These are phyloP conservation scores for Ornithoptera priamus DNA, from an alignment of 2,888 invertebrate species.

Conservation along the genomic window DNA sequence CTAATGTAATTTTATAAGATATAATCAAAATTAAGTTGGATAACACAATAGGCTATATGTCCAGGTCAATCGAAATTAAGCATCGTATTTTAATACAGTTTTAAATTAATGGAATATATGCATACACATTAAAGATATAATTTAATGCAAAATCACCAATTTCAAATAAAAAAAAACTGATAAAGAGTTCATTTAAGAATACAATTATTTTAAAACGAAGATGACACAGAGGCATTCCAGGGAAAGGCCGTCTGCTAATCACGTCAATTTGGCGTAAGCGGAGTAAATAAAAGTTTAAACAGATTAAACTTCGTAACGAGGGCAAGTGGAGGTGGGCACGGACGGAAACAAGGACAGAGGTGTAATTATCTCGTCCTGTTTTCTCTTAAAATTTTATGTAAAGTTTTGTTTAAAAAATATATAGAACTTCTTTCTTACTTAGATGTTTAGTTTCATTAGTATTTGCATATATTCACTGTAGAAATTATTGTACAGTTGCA, in stretches of 20 bases:
- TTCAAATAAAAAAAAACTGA: conserved; percentile 25
- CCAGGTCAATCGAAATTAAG: no score
- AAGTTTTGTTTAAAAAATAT: conserved; percentile 41
- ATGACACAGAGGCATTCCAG: conserved; percentile 48
- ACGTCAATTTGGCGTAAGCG: conserved; percentile 63
- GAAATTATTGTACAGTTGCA: not conserved
- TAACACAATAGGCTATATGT: no score
- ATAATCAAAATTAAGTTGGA: no score
- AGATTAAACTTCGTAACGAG: conserved; percentile 74
- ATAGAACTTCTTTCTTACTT: not conserved
- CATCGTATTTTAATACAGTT: no score
- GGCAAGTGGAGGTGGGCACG: conserved; percentile 42
- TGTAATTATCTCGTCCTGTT: conserved; percentile 77
- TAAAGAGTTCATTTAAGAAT: conserved; percentile 10
- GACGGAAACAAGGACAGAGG: conserved; percentile 39
- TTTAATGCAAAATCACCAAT: conserved; percentile 13
- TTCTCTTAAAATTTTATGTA: conserved; percentile 74
- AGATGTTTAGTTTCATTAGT: not conserved
- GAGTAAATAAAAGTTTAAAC: conserved; percentile 77
- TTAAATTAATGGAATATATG: not conserved
- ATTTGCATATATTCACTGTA: no score
- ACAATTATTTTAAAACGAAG: conserved; percentile 33
- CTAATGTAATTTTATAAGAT: no score
- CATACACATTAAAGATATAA: not conserved
- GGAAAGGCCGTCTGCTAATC: conserved; percentile 61